Evolutionary conservation across 1,140 invertebrate genomes (phyloP), one percentile per base, ranked within the genome.

Genomic region (Drosophila simulans): DNA sequence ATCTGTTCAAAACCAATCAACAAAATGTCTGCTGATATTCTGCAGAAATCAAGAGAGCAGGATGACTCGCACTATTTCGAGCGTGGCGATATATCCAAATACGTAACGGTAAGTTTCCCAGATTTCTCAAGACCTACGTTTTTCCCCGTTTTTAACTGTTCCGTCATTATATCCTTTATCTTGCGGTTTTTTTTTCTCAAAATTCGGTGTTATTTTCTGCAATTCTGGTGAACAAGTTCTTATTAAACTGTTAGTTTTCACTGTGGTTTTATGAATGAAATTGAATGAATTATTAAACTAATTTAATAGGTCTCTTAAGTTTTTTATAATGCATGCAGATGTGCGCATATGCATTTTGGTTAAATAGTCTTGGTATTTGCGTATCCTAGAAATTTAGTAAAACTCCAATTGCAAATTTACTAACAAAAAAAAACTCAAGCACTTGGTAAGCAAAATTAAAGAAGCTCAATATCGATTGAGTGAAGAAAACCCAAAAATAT

Each of bases 21-120:
- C 52, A 82, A 74, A 17, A 86, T 86, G 83, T 77, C 83, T 39
- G 79, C 79, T 48, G 78, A 78, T 64, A 64, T 86, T 75, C 82
- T 71, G 25, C 83, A 86, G 53, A 86, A 88, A 57, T 75, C 82
- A 15, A 51, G 73, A 48, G 65, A 46, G 40, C 77, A 80, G 31
- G 77, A 55, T 42, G 85, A 86, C 57, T 74, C 64, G 54, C 83
- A 62, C 17, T 88, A 62, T 39, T 86, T 69, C 15, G 83, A 86
- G 22, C 88, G 83, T 48, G 54, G 63, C 64, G 75, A 86, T 40
- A 58, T 86, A 35, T 78, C 88, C 27, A 75, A 79, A 31, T 31
- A 31, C 31, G 31, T 31, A 45, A 13, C 65, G 83, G 83, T 86
- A 76, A 86, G 83, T 86, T 5, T 82, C 1, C 12, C 0, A 12